These are phyloP conservation scores for Dasyurus viverrinus DNA, from an alignment of 2,113 vertebrate genomes.

Conservation along the genomic window DNA sequence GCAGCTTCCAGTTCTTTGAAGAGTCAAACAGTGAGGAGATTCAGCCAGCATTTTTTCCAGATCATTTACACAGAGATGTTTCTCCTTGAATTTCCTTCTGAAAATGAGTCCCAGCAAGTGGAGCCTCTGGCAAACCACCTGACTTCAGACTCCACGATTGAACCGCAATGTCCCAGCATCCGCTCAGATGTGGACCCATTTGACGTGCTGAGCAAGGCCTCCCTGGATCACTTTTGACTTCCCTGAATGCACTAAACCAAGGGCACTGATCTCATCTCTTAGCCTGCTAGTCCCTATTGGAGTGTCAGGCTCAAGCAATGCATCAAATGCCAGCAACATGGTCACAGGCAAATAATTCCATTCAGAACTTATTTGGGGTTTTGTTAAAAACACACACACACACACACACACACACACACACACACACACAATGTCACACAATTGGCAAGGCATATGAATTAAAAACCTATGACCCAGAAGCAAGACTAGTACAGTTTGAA, in stretches of 20 bases:
- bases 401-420: no score
- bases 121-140: constrained; percentile 20
- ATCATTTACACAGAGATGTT: constrained; percentile 65
- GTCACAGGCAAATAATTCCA: neutral
- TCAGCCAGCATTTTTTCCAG: constrained; percentile 63
- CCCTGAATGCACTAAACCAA: constrained; percentile 4
- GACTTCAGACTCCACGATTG: constrained; percentile 12
- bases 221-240: constrained; percentile 23
- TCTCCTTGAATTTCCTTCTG: constrained; percentile 38
- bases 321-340: constrained; percentile 8
- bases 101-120: constrained; percentile 38
- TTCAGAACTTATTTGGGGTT: neutral
- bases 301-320: neutral
- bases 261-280: constrained; percentile 8
- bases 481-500: neutral
- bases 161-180: constrained; percentile 5
- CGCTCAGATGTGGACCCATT: constrained; percentile 19
- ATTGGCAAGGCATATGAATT: neutral
- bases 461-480: neutral
- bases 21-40: constrained; percentile 60
- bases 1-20: constrained; percentile 63
- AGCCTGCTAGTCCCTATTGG: neutral
- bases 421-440: neutral
- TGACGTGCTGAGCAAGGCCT: neutral
- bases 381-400: neutral